Evolutionary conservation across 2,888 invertebrate genomes (phyloP).

Genomic region (Cantharis rufa): DNA sequence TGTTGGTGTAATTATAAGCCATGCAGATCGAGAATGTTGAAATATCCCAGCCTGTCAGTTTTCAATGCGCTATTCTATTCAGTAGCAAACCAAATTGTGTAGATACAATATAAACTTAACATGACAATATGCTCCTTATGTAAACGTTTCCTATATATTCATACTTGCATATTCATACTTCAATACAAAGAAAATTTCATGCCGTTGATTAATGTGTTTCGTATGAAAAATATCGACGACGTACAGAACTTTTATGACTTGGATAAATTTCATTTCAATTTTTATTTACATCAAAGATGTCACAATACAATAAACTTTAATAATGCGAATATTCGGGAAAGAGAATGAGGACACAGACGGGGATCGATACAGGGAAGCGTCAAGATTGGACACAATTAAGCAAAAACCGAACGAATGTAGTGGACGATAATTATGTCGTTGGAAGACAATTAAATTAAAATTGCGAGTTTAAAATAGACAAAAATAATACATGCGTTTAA

Average conservation of each 20-base stretch:
- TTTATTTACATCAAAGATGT: neutral
- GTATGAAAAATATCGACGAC: too few species aligned
- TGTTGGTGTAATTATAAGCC: constrained; percentile 13
- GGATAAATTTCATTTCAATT: neutral
- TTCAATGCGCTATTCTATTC: constrained; percentile 26
- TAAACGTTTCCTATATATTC: constrained; percentile 6
- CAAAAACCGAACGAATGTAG: too few species aligned
- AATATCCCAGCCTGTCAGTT: constrained; percentile 14
- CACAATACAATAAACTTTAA: neutral
- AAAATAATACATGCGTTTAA: constrained; percentile 12
- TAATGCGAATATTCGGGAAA: neutral
- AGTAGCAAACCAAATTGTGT: constrained; percentile 27
- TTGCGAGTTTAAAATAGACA: constrained; percentile 2
- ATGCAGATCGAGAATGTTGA: constrained; percentile 9
- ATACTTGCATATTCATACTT: neutral
- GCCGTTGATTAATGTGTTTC: neutral
- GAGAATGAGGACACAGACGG: too few species aligned
- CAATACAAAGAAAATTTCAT: neutral
- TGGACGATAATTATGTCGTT: too few species aligned
- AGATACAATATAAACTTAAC: constrained; percentile 20
- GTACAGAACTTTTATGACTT: neutral
- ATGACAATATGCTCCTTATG: constrained; percentile 29
- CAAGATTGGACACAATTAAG: too few species aligned
- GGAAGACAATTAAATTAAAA: neutral
- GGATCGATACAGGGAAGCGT: too few species aligned